These are phyloP conservation scores for Etia nguti DNA, from an alignment of 2,113 vertebrate genomes.

Conservation along the genomic window DNA sequence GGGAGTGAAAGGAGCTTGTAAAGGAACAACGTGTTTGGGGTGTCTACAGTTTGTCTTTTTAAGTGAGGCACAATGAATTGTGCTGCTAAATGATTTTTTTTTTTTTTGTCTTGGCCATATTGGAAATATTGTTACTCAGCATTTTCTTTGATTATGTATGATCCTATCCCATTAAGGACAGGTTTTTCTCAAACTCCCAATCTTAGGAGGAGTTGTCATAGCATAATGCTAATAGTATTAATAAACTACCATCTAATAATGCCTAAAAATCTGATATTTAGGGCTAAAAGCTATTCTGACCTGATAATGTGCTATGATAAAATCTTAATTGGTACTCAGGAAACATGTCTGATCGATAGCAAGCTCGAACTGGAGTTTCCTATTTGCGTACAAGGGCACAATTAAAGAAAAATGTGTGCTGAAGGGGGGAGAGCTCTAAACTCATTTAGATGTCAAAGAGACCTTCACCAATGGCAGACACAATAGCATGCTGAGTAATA, in stretches of 20 bases:
- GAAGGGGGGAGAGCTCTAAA: slow-evolving; percentile 12
- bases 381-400: slow-evolving; percentile 6
- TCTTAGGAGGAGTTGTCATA: not conserved
- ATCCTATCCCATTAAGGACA: not conserved
- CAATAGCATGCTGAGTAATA: slow-evolving; percentile 36
- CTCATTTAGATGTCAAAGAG: slow-evolving; percentile 51
- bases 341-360: not conserved
- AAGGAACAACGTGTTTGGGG: not conserved
- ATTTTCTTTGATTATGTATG: not conserved
- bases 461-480: slow-evolving; percentile 27
- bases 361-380: slow-evolving; percentile 2
- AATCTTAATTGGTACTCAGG: slow-evolving; percentile 10
- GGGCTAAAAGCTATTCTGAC: not conserved
- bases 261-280: not conserved
- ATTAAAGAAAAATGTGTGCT: slow-evolving; percentile 28
- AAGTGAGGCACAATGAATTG: not conserved
- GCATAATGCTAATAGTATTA: not conserved
- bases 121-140: not conserved
- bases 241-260: not conserved
- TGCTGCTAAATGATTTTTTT: not conserved
- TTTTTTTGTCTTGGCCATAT: not conserved
- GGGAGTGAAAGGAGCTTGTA: slow-evolving; percentile 20
- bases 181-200: not conserved
- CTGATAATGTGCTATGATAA: not conserved
- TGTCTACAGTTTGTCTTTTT: not conserved